A percentile compares a stretch with the other conserved stretches of the same genome.
Evolutionary conservation across 1,140 invertebrate genomes (phyloP).

Genomic region (Drosophila arawakana): DNA sequence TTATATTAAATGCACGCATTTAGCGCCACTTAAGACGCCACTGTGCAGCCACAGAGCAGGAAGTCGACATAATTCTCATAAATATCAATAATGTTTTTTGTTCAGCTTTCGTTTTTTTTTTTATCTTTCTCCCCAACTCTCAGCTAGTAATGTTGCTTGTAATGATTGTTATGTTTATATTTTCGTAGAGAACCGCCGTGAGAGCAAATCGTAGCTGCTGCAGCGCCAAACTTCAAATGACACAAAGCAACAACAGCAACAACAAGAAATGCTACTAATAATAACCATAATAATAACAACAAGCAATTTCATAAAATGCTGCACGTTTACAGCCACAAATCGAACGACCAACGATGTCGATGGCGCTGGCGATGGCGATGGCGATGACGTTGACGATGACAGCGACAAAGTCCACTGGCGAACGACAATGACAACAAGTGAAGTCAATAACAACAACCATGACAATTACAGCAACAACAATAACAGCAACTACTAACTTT

Average conservation of each 20-base stretch:
- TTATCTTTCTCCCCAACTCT: background rate
- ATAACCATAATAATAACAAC: constrained; percentile 82
- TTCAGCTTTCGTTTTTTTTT: constrained; percentile 66
- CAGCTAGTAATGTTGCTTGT: constrained; percentile 34
- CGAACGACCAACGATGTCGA: constrained; percentile 48
- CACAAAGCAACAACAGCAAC: constrained; percentile 35
- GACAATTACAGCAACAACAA: constrained; percentile 68
- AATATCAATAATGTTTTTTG: constrained; percentile 77
- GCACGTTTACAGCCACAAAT: constrained; percentile 66
- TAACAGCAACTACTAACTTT: constrained; percentile 7
- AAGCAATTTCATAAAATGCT: constrained; percentile 78
- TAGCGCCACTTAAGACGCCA: constrained; percentile 79
- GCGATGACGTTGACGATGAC: constrained; percentile 17
- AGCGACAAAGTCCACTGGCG: constrained; percentile 40
- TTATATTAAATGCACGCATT: constrained; percentile 80
- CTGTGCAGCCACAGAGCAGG: constrained; percentile 60
- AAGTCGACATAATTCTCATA: constrained; percentile 81
- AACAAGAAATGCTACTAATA: constrained; percentile 70
- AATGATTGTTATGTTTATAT: constrained; percentile 81
- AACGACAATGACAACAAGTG: constrained; percentile 45
- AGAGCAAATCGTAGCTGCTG: constrained; percentile 42
- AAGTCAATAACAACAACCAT: constrained; percentile 75
- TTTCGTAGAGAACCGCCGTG: constrained; percentile 67
- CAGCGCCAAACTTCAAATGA: constrained; percentile 71
- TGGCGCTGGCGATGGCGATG: constrained; percentile 13